Conservation (phyloP, 2,888 invertebrate species). For the Limenitis camilla region DNA sequence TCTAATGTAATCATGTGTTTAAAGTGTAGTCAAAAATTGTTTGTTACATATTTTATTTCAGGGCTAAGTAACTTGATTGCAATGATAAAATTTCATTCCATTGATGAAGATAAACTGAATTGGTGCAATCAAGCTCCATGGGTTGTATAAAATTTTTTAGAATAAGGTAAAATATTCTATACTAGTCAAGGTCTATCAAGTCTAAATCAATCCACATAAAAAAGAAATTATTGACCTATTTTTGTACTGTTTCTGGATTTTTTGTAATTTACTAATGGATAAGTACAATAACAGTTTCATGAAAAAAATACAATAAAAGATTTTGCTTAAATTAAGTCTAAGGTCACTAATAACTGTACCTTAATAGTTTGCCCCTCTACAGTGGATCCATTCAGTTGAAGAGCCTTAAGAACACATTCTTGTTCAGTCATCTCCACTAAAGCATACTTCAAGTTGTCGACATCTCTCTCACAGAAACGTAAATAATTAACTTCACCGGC, state of each 20-base stretch:
- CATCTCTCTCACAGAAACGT: conserved; percentile 89
- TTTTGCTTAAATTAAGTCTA: not conserved
- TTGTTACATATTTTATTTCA: not conserved
- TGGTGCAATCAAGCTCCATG: no score
- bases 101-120: no score
- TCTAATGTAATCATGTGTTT: conserved; percentile 22
- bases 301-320: no score
- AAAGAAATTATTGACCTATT: no score
- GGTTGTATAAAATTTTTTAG: no score
- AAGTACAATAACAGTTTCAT: no score
- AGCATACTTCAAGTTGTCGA: conserved; percentile 84
- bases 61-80: not conserved
- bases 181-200: no score
- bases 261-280: no score
- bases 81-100: not conserved
- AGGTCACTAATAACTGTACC: conserved; percentile 34
- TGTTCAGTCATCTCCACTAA: conserved; percentile 97
- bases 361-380: conserved; percentile 80
- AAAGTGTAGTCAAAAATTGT: conserved; percentile 2
- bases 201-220: no score
- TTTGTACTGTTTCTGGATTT: no score
- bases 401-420: conserved; percentile 86
- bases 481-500: conserved; percentile 97
- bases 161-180: no score
- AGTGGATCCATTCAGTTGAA: conserved; percentile 87